Evolutionary conservation across 2,113 vertebrate genomes (phyloP).

Genomic region (Dunckerocampus dactyliophorus): DNA sequence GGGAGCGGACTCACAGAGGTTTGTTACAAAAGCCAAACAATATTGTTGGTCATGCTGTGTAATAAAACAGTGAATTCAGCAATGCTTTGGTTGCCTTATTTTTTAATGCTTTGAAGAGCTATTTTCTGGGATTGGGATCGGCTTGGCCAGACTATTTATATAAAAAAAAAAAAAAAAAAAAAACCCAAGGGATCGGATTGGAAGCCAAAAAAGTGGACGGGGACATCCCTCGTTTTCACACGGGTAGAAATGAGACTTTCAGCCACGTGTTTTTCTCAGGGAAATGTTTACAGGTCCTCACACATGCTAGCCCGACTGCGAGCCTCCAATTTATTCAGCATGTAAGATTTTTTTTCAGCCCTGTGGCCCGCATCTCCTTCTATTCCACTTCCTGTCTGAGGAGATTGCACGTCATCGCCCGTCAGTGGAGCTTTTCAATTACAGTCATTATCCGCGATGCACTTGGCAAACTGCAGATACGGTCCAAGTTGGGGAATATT

Average conservation of each 20-base stretch:
- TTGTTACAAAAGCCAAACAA: too few species aligned
- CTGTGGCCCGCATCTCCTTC: constrained; percentile 42
- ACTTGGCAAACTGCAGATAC: constrained; percentile 26
- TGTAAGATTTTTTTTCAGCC: constrained; percentile 37
- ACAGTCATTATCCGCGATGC: constrained; percentile 62
- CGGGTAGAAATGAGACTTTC: constrained; percentile 47
- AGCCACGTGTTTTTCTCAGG: constrained; percentile 36
- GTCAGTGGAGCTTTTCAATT: constrained; percentile 65
- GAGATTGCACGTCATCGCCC: constrained; percentile 47
- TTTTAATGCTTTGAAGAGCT: too few species aligned
- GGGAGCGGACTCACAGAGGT: too few species aligned
- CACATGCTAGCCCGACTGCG: constrained; percentile 29
- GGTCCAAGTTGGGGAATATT: constrained; percentile 54
- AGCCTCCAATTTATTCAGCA: constrained; percentile 31
- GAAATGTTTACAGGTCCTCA: constrained; percentile 53
- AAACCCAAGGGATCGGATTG: too few species aligned
- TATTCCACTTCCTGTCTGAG: constrained; percentile 46
- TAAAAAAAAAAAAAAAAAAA: too few species aligned
- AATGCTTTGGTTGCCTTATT: too few species aligned
- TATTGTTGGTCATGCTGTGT: too few species aligned
- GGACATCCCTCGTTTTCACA: too few species aligned
- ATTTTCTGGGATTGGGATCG: too few species aligned
- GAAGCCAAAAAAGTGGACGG: too few species aligned
- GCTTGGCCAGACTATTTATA: too few species aligned
- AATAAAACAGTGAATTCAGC: too few species aligned